phyloP scores from a whole-genome alignment of 2,113 vertebrate species.

The Crotalus horridus region DNA sequence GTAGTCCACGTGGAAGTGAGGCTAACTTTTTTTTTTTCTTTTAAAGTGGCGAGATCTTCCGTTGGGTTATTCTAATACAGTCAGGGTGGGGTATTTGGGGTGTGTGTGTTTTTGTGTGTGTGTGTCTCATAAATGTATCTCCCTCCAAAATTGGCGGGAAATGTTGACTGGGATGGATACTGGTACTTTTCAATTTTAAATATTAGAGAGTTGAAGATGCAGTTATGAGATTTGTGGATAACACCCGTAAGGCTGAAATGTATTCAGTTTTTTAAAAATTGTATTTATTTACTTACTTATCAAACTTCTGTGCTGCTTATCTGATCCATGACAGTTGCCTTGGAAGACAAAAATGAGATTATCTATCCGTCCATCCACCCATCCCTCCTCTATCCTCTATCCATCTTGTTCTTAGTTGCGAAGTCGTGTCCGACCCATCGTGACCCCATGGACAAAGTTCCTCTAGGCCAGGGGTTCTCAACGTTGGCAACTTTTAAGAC shows the following conservation, averaged over 20 bases:
- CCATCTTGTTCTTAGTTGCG: no score
- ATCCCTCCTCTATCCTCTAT: no score
- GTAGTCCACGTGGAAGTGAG: background rate
- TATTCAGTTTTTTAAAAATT: background rate
- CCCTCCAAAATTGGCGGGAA: background rate
- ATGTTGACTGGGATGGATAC: background rate
- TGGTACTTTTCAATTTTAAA: background rate
- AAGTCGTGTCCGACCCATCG: no score
- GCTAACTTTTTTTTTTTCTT: background rate
- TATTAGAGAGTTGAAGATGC: background rate
- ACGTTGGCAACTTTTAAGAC: no score
- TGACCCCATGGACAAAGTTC: no score
- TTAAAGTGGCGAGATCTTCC: background rate
- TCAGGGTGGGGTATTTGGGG: background rate
- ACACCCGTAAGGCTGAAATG: background rate
- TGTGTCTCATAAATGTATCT: background rate
- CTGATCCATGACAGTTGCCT: background rate
- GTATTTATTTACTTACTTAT: background rate
- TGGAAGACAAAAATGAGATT: background rate
- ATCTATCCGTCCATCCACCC: no score
- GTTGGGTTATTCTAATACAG: background rate
- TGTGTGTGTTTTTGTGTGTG: fast-evolving
- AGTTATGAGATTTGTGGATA: background rate
- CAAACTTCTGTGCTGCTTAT: background rate
- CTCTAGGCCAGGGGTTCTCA: no score